Conservation (phyloP, 2,113 vertebrate species). For the Myotis brandtii region DNA sequence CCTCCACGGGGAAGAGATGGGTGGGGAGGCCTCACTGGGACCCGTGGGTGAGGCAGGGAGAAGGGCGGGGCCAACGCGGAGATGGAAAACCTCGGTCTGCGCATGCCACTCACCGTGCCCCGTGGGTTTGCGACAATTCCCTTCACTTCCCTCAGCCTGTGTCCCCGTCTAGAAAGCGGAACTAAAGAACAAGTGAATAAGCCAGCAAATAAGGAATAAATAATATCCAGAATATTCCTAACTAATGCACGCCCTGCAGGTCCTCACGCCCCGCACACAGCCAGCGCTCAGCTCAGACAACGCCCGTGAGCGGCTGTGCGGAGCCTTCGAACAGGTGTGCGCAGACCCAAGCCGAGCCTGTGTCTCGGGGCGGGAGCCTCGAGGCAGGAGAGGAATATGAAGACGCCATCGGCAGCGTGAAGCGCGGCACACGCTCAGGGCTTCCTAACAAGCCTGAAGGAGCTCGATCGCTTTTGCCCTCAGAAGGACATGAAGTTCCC, state of each 20-base stretch:
- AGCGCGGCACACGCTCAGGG: no score
- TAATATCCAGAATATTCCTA: background rate
- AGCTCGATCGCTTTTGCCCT: background rate
- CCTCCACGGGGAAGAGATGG: no score
- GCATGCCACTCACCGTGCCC: background rate
- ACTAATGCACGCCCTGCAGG: background rate
- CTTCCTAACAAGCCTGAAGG: background rate
- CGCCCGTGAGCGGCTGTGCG: no score
- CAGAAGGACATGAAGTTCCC: background rate
- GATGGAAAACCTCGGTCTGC: no score
- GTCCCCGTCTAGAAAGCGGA: background rate
- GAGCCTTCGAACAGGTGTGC: background rate
- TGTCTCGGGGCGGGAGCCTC: background rate
- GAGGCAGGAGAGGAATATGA: background rate
- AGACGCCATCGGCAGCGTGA: background rate
- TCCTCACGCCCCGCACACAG: background rate
- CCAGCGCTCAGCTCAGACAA: background rate
- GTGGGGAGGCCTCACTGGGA: no score
- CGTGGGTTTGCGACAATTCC: background rate
- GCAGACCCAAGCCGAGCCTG: background rate
- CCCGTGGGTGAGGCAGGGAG: no score
- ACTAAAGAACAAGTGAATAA: background rate
- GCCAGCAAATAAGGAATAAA: background rate
- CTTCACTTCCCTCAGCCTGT: background rate
- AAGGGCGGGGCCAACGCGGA: no score